Conservation (phyloP, 1,140 invertebrate genomes). For the Heliothis subflexa region DNA sequence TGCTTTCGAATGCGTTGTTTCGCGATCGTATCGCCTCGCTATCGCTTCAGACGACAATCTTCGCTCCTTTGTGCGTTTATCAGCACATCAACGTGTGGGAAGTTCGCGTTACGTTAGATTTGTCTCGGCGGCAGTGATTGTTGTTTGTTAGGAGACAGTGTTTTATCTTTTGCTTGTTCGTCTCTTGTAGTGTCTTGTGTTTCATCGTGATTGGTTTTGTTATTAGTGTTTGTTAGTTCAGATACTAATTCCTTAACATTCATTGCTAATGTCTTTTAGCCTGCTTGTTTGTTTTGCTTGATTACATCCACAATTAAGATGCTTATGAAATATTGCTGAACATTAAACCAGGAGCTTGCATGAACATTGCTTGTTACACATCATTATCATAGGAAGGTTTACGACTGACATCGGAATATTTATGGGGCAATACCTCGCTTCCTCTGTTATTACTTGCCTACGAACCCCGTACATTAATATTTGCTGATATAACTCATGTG, state of each 20-base stretch:
- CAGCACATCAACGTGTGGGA: slow-evolving; percentile 22
- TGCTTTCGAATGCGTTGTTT: slow-evolving; percentile 75
- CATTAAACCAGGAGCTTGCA: slow-evolving; percentile 22
- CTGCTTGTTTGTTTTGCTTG: neutral
- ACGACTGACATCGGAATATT: slow-evolving; percentile 22
- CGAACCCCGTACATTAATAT: slow-evolving; percentile 19
- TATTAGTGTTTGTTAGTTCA: neutral
- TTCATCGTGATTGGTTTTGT: neutral
- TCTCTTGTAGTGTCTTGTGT: neutral
- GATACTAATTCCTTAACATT: neutral
- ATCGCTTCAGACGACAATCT: slow-evolving; percentile 42
- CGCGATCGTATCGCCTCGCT: slow-evolving; percentile 63
- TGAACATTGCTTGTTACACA: slow-evolving; percentile 35
- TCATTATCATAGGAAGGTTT: slow-evolving; percentile 35
- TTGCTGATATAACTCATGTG: slow-evolving; percentile 38
- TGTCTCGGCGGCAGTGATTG: slow-evolving; percentile 23
- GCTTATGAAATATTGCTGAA: slow-evolving; percentile 7
- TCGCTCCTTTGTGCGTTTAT: slow-evolving; percentile 46
- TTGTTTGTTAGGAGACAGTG: neutral
- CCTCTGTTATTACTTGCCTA: slow-evolving; percentile 18
- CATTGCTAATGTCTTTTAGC: too few species aligned
- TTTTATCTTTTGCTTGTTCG: slow-evolving; percentile 4
- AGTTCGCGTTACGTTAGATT: slow-evolving; percentile 31
- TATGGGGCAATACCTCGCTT: slow-evolving; percentile 30
- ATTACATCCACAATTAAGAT: neutral